phyloP scores from a whole-genome alignment of 2,888 invertebrate species.

The Pollenia angustigena region DNA sequence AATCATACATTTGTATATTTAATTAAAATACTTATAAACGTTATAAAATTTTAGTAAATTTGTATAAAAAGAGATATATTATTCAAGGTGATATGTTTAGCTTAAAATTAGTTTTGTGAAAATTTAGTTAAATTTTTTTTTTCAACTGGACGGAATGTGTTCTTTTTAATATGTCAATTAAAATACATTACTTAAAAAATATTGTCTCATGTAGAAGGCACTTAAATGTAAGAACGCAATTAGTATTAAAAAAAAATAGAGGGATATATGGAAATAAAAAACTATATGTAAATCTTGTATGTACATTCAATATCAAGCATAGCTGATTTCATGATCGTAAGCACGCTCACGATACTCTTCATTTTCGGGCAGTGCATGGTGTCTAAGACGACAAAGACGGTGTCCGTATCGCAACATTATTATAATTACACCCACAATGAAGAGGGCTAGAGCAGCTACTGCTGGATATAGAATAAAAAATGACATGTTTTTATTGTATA shows the following conservation, averaged over 20 bases:
- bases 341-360: conserved; percentile 87
- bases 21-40: neutral
- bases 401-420: conserved; percentile 90
- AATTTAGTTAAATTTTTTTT: neutral
- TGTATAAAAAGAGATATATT: conserved; percentile 51
- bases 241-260: conserved; percentile 20
- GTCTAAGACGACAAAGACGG: conserved; percentile 88
- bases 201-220: conserved; percentile 38
- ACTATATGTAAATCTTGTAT: neutral
- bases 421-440: conserved; percentile 90
- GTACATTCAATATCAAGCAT: conserved; percentile 77
- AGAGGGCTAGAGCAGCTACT: conserved; percentile 89
- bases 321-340: conserved; percentile 83
- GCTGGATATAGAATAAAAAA: conserved; percentile 92
- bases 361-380: conserved; percentile 87
- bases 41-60: conserved; percentile 57
- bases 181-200: conserved; percentile 9
- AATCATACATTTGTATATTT: neutral
- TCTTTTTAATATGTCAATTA: neutral
- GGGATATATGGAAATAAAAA: conserved; percentile 13
- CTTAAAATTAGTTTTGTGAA: conserved; percentile 54
- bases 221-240: neutral
- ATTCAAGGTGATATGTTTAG: conserved; percentile 33
- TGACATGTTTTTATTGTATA: conserved; percentile 85
- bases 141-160: conserved; percentile 46